These are phyloP conservation scores for Plagodis pulveraria DNA, from an alignment of 2,888 invertebrate species.

Conservation along the genomic window DNA sequence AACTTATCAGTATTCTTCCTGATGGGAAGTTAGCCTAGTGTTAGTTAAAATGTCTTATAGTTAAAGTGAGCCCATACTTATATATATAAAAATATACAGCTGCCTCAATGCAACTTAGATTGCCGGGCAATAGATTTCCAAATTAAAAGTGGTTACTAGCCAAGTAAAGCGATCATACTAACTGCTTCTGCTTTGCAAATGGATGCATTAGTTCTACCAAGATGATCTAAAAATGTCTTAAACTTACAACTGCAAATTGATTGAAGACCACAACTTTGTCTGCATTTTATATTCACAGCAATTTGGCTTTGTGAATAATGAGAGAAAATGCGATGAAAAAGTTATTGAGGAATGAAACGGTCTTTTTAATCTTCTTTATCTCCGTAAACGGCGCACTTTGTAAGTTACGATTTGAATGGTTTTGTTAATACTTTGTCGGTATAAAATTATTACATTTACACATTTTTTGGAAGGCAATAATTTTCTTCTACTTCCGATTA, in stretches of 20 bases:
- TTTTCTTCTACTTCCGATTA: too few species aligned
- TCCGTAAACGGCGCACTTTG: slow-evolving; percentile 2
- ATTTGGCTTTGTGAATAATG: slow-evolving; percentile 16
- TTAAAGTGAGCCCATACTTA: too few species aligned
- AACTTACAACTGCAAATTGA: slow-evolving; percentile 12
- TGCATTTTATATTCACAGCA: slow-evolving; percentile 10
- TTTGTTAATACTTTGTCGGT: not conserved
- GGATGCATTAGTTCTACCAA: slow-evolving; percentile 13
- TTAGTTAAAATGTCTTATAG: too few species aligned
- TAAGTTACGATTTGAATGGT: slow-evolving; percentile 1
- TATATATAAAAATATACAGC: too few species aligned
- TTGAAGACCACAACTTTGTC: slow-evolving; percentile 12
- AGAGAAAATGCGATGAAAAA: slow-evolving; percentile 13
- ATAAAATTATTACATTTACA: not conserved
- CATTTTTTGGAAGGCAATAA: not conserved
- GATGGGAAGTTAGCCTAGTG: too few species aligned
- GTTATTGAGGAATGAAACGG: slow-evolving; percentile 10
- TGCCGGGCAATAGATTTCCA: too few species aligned
- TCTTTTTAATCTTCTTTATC: slow-evolving; percentile 12
- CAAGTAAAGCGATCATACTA: not conserved
- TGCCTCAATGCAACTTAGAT: too few species aligned
- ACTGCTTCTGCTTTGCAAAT: not conserved
- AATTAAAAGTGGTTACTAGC: too few species aligned
- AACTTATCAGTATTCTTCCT: too few species aligned
- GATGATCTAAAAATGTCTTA: slow-evolving; percentile 9